Conservation (phyloP, 2,888 invertebrate genomes). For the Leucozona laternaria region DNA sequence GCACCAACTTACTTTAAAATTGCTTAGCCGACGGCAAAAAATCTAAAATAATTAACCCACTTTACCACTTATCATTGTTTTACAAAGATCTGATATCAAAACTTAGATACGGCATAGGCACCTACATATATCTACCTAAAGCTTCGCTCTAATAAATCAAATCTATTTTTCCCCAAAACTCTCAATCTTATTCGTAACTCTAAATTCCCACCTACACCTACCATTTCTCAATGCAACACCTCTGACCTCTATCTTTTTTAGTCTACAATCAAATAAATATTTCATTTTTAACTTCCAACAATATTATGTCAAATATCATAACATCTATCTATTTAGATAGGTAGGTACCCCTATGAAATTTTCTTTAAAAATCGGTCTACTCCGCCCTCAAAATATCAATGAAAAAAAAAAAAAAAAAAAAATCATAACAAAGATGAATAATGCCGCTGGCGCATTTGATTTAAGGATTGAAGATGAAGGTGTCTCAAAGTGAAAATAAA, state of each 20-base stretch:
- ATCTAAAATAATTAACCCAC: not conserved
- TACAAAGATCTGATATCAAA: too few relatives aligned
- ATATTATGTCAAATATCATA: constrained; percentile 63
- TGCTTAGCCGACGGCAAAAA: not conserved
- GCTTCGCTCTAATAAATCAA: constrained; percentile 54
- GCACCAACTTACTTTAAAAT: too few relatives aligned
- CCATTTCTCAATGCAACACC: constrained; percentile 22
- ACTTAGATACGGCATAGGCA: too few relatives aligned
- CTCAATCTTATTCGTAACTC: constrained; percentile 2
- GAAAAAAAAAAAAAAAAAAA: constrained; percentile 3
- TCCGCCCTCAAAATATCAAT: constrained; percentile 53
- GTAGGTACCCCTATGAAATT: constrained; percentile 7
- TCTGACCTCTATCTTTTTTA: not conserved
- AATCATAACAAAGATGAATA: constrained; percentile 32
- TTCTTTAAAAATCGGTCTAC: constrained; percentile 27
- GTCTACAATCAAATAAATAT: constrained; percentile 22
- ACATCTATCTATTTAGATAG: constrained; percentile 44
- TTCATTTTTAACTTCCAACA: constrained; percentile 43
- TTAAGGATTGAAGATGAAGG: constrained; percentile 20
- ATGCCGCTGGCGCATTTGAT: constrained; percentile 1
- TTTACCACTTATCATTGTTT: constrained; percentile 1
- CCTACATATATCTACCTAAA: too few relatives aligned
- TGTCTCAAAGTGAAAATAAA: constrained; percentile 42
- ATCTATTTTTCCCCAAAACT: constrained; percentile 8
- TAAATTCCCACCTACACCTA: not conserved